phyloP scores from a whole-genome alignment of 2,888 invertebrate genomes.

The Epirrhoe alternata region DNA sequence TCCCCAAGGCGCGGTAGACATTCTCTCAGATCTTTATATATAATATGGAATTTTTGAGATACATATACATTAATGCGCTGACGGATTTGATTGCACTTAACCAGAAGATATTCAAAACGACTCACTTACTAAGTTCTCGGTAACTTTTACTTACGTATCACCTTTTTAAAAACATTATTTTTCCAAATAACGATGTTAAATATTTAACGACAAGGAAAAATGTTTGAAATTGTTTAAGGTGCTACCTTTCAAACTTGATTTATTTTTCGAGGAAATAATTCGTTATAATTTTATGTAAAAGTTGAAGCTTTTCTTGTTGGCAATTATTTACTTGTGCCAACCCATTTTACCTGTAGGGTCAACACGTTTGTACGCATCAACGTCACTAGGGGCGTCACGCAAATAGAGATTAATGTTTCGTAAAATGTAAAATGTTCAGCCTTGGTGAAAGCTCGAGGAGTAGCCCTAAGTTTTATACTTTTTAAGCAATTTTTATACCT shows the following conservation, averaged over 20 bases:
- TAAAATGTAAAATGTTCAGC: constrained; percentile 34
- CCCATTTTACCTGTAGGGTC: constrained; percentile 38
- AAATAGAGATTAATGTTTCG: constrained; percentile 43
- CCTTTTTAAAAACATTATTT: no score
- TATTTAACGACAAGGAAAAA: not conserved
- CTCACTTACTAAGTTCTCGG: no score
- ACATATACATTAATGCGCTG: no score
- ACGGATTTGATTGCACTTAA: no score
- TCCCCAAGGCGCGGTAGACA: no score
- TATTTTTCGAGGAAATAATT: not conserved
- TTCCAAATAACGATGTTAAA: no score
- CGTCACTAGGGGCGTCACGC: constrained; percentile 38
- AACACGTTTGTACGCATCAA: constrained; percentile 36
- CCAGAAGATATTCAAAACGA: no score
- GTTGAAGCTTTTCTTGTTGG: constrained; percentile 10
- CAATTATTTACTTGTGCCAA: constrained; percentile 27
- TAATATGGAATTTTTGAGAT: no score
- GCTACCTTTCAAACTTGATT: not conserved
- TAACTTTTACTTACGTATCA: no score
- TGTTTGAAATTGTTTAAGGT: not conserved
- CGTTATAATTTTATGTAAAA: not conserved
- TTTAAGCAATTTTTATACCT: no score
- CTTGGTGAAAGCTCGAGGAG: not conserved
- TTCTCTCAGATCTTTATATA: no score
- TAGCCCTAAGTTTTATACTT: not conserved